These are phyloP conservation scores for Eupithecia centaureata DNA, from an alignment of 2,888 invertebrate genomes.

Conservation along the genomic window DNA sequence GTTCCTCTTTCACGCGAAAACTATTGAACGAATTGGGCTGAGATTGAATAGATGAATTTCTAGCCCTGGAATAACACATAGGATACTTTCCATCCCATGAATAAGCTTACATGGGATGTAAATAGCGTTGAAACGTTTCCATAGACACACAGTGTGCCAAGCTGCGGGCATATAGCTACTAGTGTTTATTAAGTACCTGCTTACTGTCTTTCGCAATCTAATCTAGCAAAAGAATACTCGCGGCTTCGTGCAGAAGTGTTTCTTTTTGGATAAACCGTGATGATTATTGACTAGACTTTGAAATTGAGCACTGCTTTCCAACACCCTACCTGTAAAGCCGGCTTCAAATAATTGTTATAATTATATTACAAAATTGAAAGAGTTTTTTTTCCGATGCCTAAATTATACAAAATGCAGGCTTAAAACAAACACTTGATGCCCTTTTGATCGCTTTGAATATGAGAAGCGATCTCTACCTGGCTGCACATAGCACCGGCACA, in stretches of 20 bases:
- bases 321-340: neutral
- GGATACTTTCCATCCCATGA: too few relatives aligned
- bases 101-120: too few relatives aligned
- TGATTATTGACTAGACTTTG: neutral
- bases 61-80: too few relatives aligned
- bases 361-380: neutral
- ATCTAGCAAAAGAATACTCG: neutral
- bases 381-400: neutral
- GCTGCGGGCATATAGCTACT: too few relatives aligned
- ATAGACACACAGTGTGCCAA: too few relatives aligned
- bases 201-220: neutral
- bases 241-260: neutral
- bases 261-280: neutral
- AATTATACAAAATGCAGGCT: neutral
- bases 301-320: neutral
- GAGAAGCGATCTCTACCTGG: constrained; percentile 5
- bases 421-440: constrained; percentile 8
- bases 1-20: too few relatives aligned
- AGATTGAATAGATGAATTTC: too few relatives aligned
- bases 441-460: neutral
- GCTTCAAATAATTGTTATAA: neutral
- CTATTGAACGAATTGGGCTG: too few relatives aligned
- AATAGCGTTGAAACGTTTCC: too few relatives aligned
- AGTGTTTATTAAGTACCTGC: neutral
- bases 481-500: neutral